Conservation (phyloP, 2,797 vertebrate species). For the Phrynocephalus vlangalii region DNA sequence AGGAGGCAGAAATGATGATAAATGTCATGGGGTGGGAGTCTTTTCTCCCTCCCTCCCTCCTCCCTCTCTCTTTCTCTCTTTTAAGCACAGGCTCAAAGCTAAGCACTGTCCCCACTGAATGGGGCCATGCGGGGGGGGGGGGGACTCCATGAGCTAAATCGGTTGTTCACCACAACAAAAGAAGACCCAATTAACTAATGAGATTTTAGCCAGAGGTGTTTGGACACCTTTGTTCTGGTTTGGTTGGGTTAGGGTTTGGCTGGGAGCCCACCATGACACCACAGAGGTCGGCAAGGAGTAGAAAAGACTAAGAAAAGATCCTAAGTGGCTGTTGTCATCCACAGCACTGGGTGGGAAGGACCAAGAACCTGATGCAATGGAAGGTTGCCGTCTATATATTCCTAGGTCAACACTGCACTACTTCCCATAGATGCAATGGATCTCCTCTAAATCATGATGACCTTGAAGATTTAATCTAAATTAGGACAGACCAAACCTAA, state of each 20-base stretch:
- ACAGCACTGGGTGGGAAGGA: no score
- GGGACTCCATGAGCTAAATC: not conserved
- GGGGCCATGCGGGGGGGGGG: not conserved
- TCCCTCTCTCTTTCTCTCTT: not conserved
- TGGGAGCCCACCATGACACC: no score
- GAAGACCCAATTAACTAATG: not conserved
- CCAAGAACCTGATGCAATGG: no score
- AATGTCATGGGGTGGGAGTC: conserved; percentile 55
- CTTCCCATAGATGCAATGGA: not conserved
- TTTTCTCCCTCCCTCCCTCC: not conserved
- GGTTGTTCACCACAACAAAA: not conserved
- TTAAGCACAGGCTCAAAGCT: no score
- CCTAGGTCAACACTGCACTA: not conserved
- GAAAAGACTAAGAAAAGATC: no score
- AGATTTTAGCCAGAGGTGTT: no score
- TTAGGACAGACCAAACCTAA: not conserved
- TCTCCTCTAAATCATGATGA: not conserved
- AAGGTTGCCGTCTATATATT: no score
- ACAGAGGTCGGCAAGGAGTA: no score
- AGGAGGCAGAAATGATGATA: conserved; percentile 70
- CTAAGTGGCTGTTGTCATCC: no score
- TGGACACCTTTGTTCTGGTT: no score
- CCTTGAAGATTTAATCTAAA: not conserved
- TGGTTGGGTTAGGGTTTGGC: no score
- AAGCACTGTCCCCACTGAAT: not conserved